Percentiles rank a stretch among this genome's conserved stretches.
These are phyloP conservation scores for Phylloscopus collybita DNA, from an alignment of 2,797 vertebrate species.

Conservation along the genomic window DNA sequence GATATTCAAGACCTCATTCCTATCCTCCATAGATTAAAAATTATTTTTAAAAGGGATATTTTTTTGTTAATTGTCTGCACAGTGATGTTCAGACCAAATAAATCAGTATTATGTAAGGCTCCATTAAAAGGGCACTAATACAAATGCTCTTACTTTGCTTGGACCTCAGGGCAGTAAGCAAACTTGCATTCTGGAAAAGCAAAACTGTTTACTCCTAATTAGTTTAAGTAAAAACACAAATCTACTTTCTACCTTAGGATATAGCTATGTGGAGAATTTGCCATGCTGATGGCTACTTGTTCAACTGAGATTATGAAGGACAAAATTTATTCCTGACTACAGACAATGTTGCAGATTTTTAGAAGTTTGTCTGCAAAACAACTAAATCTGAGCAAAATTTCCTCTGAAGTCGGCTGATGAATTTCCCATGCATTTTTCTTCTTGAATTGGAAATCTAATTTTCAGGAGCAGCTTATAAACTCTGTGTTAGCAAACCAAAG, in stretches of 20 bases:
- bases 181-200: neutral
- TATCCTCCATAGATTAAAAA: neutral
- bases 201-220: neutral
- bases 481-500: neutral
- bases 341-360: neutral
- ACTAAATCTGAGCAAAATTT: neutral
- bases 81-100: neutral
- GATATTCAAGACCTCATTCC: neutral
- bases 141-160: neutral
- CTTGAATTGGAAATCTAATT: neutral
- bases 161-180: neutral
- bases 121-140: neutral
- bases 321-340: neutral
- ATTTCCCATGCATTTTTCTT: neutral
- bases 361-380: neutral
- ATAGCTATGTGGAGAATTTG: neutral
- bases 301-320: neutral
- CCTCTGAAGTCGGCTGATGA: neutral
- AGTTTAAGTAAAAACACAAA: neutral
- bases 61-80: neutral
- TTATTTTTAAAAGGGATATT: fast-evolving
- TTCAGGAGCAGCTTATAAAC: neutral
- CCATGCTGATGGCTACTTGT: neutral
- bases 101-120: neutral
- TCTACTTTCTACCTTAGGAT: neutral